Evolutionary conservation across 2,113 vertebrate genomes (phyloP), one percentile per base, ranked within the genome.

Genomic region (Rhinoptilus africanus): DNA sequence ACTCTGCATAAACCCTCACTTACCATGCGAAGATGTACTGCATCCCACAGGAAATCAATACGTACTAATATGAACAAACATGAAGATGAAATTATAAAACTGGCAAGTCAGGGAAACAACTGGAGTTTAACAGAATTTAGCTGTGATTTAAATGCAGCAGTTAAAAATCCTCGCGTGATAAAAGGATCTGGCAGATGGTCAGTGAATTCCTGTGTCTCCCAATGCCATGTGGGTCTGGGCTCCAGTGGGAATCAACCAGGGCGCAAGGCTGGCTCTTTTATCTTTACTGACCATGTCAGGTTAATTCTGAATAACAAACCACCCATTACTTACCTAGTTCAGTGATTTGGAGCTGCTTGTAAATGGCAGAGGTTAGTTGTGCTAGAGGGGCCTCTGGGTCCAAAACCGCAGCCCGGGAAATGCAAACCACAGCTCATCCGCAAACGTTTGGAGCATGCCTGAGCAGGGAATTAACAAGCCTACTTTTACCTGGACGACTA

Each of bases 201-300:
- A 8, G 32, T 84, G 72, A 51, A 57, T 88, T 86, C 0, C 9
- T 84, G 41, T 2, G 1, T 88, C n/a, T 80, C 60, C 35, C 43
- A 0, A 0, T 50, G 23, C 27, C 0, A 0, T 32, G 8, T 54
- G 54, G 21, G 8, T 66, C 35, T 76, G 72, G 28, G 26, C 32
- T 69, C 24, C 69, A 39, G 20, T 57, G 51, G 35, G 60, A 82
- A 54, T 66, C 60, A 74, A 23, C 15, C 28, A 50, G 32, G 43
- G 34, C 2, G 2, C 66, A 56, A 84, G 28, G 7, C 23, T 83
- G 81, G 11, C 17, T 50, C 37, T 62, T 85, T 85, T 85, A 35
- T 30, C 41, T 45, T 18, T 41, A 68, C 53, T 84, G 82, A 50
- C 45, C 22, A 8, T 12, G 22, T 37, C 17, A 47, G 20, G 13